Conservation (phyloP, 2,888 invertebrate genomes). For the Alcis repandata region DNA sequence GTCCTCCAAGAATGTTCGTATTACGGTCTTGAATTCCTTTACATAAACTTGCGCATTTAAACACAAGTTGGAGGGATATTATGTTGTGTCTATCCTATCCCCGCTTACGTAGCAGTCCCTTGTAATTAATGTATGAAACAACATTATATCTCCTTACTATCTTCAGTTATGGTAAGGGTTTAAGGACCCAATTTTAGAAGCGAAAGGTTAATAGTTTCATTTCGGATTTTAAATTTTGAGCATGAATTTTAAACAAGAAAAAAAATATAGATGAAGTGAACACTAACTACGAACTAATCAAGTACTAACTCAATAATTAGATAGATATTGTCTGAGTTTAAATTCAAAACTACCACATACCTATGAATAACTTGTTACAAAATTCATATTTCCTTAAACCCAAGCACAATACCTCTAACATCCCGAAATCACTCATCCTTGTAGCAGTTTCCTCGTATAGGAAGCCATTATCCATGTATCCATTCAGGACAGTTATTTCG, state of each 20-base stretch:
- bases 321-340: no score
- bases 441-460: no score
- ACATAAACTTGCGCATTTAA: constrained; percentile 41
- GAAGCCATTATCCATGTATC: no score
- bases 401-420: no score
- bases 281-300: no score
- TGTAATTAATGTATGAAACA: constrained; percentile 21
- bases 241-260: neutral
- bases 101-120: constrained; percentile 9
- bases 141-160: constrained; percentile 8
- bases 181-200: neutral
- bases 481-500: constrained; percentile 1
- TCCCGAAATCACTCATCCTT: no score
- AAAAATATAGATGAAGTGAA: no score
- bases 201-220: neutral
- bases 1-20: constrained; percentile 48
- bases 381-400: no score
- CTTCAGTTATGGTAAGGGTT: constrained; percentile 12
- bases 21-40: constrained; percentile 44
- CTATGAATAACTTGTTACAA: no score
- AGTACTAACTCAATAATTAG: no score
- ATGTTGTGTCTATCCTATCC: constrained; percentile 22
- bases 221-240: neutral
- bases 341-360: no score
- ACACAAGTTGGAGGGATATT: constrained; percentile 21